Evolutionary conservation across 1,140 invertebrate genomes (phyloP).

Genomic region (Apis laboriosa): DNA sequence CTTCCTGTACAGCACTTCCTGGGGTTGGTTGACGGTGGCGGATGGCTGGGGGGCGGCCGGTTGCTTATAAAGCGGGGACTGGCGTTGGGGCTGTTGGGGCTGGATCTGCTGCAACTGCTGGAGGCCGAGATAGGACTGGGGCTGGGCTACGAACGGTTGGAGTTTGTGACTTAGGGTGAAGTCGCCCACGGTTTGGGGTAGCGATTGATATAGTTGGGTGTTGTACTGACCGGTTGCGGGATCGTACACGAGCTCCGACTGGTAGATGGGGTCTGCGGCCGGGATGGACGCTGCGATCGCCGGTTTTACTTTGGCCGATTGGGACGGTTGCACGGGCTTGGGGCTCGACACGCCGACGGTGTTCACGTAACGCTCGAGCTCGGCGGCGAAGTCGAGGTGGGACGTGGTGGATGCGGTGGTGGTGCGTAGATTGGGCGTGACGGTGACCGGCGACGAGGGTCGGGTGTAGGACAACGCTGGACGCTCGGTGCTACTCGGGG

Average conservation of each 20-base stretch:
- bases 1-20: slow-evolving; percentile 87
- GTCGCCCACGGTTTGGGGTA: slow-evolving; percentile 88
- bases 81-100: slow-evolving; percentile 54
- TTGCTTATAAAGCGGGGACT: slow-evolving; percentile 72
- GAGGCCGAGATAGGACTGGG: slow-evolving; percentile 73
- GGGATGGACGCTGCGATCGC: slow-evolving; percentile 68
- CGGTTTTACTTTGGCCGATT: slow-evolving; percentile 68
- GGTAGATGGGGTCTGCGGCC: slow-evolving; percentile 85
- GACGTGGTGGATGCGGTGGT: slow-evolving; percentile 75
- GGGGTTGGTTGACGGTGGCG: slow-evolving; percentile 74
- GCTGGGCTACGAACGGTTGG: slow-evolving; percentile 87
- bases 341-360: slow-evolving; percentile 84
- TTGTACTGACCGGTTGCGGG: slow-evolving; percentile 90
- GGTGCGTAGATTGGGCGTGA: slow-evolving; percentile 76
- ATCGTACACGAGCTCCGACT: slow-evolving; percentile 89
- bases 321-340: slow-evolving; percentile 50
- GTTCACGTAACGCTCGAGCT: slow-evolving; percentile 89
- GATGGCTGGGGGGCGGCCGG: slow-evolving; percentile 78
- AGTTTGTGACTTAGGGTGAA: slow-evolving; percentile 87
- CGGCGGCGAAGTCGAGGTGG: slow-evolving; percentile 86
- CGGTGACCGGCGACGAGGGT: slow-evolving; percentile 73
- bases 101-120: slow-evolving; percentile 66
- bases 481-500: slow-evolving; percentile 82
- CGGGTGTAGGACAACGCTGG: slow-evolving; percentile 70
- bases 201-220: slow-evolving; percentile 88